Evolutionary conservation across 2,888 invertebrate genomes (phyloP), one percentile per base, ranked within the genome.

Genomic region (Zootermopsis nevadensis): DNA sequence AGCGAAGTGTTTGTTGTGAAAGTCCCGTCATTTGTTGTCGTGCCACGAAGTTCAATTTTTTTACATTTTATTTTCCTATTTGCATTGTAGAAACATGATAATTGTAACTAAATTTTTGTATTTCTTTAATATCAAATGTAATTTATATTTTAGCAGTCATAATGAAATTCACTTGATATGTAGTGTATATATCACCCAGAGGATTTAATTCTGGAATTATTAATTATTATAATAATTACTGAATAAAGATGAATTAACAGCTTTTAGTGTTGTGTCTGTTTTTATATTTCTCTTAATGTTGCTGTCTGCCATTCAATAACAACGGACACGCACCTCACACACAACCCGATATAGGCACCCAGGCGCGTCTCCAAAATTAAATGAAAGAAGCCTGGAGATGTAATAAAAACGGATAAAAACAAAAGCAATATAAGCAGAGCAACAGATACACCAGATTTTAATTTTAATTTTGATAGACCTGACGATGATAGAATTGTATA

Each of bases 281-380:
- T 60, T 60, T 60, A 60, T 60, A 60, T 60, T 60, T n/a, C 27
- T 60, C 60, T 60, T n/a, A 60, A 60, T 53, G 60, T 60, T n/a
- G n/a, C n/a, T n/a, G n/a, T n/a, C n/a, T n/a, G n/a, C n/a, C n/a
- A n/a, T n/a, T n/a, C n/a, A n/a, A n/a, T n/a, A n/a, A n/a, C n/a
- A n/a, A n/a, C n/a, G n/a, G n/a, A n/a, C n/a, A n/a, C n/a, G n/a
- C n/a, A n/a, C n/a, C n/a, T n/a, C n/a, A n/a, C n/a, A n/a, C n/a
- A n/a, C n/a, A n/a, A n/a, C n/a, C n/a, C n/a, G n/a, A n/a, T n/a
- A n/a, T n/a, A n/a, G n/a, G n/a, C n/a, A n/a, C n/a, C n/a, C n/a
- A n/a, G n/a, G n/a, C n/a, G n/a, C n/a, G n/a, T n/a, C n/a, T n/a
- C n/a, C n/a, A n/a, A n/a, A n/a, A n/a, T n/a, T n/a, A n/a, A n/a